Evolutionary conservation across 2,113 vertebrate genomes (phyloP).

Genomic region (Pollimyrus isidori): DNA sequence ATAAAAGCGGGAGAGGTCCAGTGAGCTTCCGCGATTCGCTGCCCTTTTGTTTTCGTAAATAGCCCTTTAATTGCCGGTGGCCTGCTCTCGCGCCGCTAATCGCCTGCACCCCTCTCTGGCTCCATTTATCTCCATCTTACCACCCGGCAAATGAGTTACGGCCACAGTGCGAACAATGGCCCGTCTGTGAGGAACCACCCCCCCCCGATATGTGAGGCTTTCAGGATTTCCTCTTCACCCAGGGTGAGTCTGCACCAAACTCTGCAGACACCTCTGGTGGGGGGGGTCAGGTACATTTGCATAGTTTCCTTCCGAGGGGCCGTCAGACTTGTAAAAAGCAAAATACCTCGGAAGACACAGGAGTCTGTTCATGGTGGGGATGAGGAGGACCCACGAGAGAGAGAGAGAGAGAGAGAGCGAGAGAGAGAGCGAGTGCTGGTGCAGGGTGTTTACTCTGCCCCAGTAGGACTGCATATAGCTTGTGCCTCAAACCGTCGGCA

Average conservation of each 20-base stretch:
- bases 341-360: neutral
- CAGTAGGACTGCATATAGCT: neutral
- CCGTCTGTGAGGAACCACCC: slow-evolving; percentile 49
- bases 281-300: slow-evolving; percentile 14
- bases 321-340: neutral
- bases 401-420: neutral
- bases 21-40: slow-evolving; percentile 65
- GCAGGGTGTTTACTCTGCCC: neutral
- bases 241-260: slow-evolving; percentile 43
- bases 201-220: slow-evolving; percentile 26
- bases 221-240: slow-evolving; percentile 56
- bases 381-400: neutral
- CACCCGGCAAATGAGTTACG: slow-evolving; percentile 27
- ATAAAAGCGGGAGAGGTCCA: slow-evolving; percentile 64
- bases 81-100: slow-evolving; percentile 21
- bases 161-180: slow-evolving; percentile 48
- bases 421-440: neutral
- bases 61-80: slow-evolving; percentile 26
- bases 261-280: slow-evolving; percentile 39
- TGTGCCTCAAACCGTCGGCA: neutral
- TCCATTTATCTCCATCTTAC: neutral
- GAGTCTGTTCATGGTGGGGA: neutral
- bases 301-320: neutral
- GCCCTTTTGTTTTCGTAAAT: slow-evolving; percentile 53
- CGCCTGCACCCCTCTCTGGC: neutral